A percentile compares a stretch with the other conserved stretches of the same genome.
Conservation (phyloP, 1,140 invertebrate species). For the Drosophila parabipectinata region DNA sequence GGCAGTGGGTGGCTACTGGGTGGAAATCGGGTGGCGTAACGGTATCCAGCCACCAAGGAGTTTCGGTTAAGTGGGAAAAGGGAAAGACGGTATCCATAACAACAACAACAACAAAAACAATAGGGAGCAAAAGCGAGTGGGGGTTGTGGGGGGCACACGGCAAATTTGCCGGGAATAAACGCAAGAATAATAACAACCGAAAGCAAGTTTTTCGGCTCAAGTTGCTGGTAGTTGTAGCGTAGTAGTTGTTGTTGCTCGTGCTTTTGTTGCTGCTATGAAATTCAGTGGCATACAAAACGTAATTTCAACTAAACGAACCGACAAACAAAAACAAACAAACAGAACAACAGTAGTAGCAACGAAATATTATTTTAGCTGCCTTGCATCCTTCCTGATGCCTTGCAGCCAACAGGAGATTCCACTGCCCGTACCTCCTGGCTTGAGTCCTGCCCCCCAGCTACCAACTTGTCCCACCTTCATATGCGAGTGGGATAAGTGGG, state of each 20-base stretch:
- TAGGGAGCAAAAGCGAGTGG: not conserved
- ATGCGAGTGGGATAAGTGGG: slow-evolving; percentile 74
- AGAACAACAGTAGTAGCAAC: slow-evolving; percentile 45
- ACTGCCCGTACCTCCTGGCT: not conserved
- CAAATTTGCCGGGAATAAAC: slow-evolving; percentile 81
- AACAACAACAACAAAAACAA: slow-evolving; percentile 30
- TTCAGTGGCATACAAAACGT: slow-evolving; percentile 82
- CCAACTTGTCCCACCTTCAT: slow-evolving; percentile 42
- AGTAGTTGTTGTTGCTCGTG: slow-evolving; percentile 26
- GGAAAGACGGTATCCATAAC: slow-evolving; percentile 52
- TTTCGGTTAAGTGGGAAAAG: slow-evolving; percentile 32
- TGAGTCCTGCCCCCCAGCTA: not conserved
- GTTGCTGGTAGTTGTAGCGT: slow-evolving; percentile 29
- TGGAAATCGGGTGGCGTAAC: slow-evolving; percentile 10
- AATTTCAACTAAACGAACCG: slow-evolving; percentile 82
- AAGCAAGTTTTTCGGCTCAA: slow-evolving; percentile 77
- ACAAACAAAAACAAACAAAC: slow-evolving; percentile 75
- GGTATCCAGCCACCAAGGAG: slow-evolving; percentile 2
- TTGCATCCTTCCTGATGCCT: slow-evolving; percentile 77
- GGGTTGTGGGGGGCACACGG: slow-evolving; percentile 60
- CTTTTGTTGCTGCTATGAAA: slow-evolving; percentile 63
- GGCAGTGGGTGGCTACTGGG: slow-evolving; percentile 21
- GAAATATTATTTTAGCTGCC: slow-evolving; percentile 82
- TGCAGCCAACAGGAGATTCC: slow-evolving; percentile 43
- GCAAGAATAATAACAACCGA: slow-evolving; percentile 80